Base-by-base conservation (phyloP, 53 echinoderm and acorn worm genomes). In the Apostichopus leukothele region DNA sequence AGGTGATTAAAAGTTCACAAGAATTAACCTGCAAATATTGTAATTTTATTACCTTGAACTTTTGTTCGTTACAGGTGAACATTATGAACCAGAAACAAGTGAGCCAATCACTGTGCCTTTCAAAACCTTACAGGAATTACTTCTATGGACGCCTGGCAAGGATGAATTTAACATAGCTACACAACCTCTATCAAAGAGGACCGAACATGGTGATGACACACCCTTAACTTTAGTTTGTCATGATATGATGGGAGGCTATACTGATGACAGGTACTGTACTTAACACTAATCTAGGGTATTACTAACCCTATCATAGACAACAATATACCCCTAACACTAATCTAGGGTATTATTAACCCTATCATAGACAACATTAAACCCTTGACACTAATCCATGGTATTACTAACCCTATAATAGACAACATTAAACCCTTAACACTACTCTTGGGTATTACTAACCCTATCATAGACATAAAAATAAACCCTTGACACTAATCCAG, bases 211-310 rank as follows among this genome's bases (percentile, higher is more conserved):
- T 18, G 84, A 91, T 52, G 75, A 89, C 84, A 39, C 39, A 39
- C 98, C 98, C 20, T 83, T 89, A 88, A 97, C 98, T n/a, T 85
- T 97, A 84, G 67, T 97, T 26, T 97, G 98, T 61, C 98, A 97
- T 91, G 98, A 97, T 86, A 94, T 97, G 98, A 94, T 92, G 90
- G 97, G 98, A 68, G 98, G 98, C 22, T 97, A 97, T 84, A 84
- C 92, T 18, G 93, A 94, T 88, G 98, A 97, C 68, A 94, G 98
- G 98, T 97, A 52, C 39, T 57, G 57, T 57, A 57, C 57, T 57
- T 57, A 10, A 57, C 57, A 57, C 39, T 39, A 39, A 39, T 39
- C 39, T 39, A 39, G 39, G 39, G 39, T 39, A 39, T 39, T 39
- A 39, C 27, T 27, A 27, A 27, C 27, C 27, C 27, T 27, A 27